Base-by-base conservation (phyloP, 2,888 invertebrate genomes). In the Calephelis perditalis region DNA sequence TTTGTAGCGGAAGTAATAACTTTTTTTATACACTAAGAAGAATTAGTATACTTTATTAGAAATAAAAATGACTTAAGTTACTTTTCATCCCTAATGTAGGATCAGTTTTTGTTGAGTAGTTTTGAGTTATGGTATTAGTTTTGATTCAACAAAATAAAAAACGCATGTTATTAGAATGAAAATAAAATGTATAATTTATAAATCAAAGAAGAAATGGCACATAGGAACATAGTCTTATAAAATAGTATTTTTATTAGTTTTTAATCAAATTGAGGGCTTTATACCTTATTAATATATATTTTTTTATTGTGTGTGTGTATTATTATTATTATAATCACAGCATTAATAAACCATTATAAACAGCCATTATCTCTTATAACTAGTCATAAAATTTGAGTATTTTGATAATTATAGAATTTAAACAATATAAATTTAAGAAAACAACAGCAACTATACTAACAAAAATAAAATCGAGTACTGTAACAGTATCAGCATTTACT, bases 1-100 rank as follows among this genome's bases (percentile, higher is more conserved):
- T 56, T 60, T 60, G 56, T 36, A 60, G 60, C 60, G 60, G 60
- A 36, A 56, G 56, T 56, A 60, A 60, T 55, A 11, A 56, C 8
- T 35, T 60, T 60, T 56, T 60, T 60, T 45, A 56, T 11, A 36
- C 47, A 60, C 56, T 60, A 60, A 60, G 56, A 56, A 56, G 56
- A 60, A 49, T 60, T 60, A 56, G 47, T 56, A 36, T 60, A 60
- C 60, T 60, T 60, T 60, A 56, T 56, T 12, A 47, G 60, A 60
- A 56, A 56, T 60, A 47, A 45, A 60, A 46, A 60, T 56, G 56
- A 60, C 36, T 60, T 60, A 60, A 40, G 56, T 60, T 60, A 60
- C 60, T 60, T 60, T 60, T 60, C 60, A 60, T 45, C 56, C 37
- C 60, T 55, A 60, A 60, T n/a, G 55, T 60, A 56, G 26, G 60